Evolutionary conservation across 2,797 vertebrate species (phyloP).

Genomic region (Hippoglossus hippoglossus): DNA sequence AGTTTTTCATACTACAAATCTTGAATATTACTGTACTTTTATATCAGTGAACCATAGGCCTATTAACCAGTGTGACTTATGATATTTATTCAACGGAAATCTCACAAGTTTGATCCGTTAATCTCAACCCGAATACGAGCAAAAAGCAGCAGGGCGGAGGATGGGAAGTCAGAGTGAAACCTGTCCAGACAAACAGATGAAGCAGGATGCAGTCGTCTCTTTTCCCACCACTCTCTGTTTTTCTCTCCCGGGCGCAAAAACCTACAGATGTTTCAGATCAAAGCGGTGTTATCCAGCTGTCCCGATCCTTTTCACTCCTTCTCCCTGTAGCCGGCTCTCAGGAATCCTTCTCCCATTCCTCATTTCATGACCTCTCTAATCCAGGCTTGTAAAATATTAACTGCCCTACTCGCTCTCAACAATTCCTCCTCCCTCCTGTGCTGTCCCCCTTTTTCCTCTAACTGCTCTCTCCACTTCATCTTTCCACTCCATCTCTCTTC

Average conservation of each 20-base stretch:
- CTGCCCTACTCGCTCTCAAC: constrained; percentile 64
- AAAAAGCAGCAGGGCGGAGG: no score
- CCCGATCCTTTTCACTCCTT: constrained; percentile 53
- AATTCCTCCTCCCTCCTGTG: constrained; percentile 54
- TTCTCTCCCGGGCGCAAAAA: constrained; percentile 23
- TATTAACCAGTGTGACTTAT: neutral
- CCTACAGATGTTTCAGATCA: constrained; percentile 76
- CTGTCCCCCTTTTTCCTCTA: constrained; percentile 45
- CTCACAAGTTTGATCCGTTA: no score
- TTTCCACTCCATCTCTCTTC: constrained; percentile 49
- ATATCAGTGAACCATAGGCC: neutral
- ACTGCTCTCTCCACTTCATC: constrained; percentile 41
- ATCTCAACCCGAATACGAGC: no score
- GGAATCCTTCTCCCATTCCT: constrained; percentile 70
- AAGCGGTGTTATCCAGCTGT: constrained; percentile 70
- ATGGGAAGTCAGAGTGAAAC: constrained; percentile 20
- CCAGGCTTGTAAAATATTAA: constrained; percentile 81
- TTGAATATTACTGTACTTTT: neutral
- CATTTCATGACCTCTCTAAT: constrained; percentile 79
- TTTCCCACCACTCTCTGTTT: constrained; percentile 37
- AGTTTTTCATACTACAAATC: neutral
- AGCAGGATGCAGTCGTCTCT: constrained; percentile 37
- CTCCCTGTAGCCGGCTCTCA: constrained; percentile 58
- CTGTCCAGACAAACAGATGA: constrained; percentile 33
- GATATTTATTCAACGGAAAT: no score